These are phyloP conservation scores for Scatophagus argus DNA, from an alignment of 2,113 vertebrate genomes.

Conservation along the genomic window DNA sequence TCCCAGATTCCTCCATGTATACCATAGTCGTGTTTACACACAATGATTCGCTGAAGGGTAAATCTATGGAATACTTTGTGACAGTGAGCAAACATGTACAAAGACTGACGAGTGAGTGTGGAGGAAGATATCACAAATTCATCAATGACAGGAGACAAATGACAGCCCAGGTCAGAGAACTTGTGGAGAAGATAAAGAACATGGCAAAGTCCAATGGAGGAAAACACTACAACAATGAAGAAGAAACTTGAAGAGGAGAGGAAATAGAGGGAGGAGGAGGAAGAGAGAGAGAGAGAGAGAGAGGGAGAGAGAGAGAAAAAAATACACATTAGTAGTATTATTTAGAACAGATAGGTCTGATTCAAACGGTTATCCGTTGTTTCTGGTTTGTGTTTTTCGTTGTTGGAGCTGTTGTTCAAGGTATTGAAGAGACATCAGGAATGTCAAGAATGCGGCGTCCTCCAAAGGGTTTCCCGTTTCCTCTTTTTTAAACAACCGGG, in stretches of 20 bases:
- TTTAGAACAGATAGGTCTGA: too few relatives aligned
- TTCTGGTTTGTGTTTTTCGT: background rate
- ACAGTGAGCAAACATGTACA: conserved; percentile 4
- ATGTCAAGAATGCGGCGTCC: conserved; percentile 39
- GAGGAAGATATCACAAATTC: conserved; percentile 57
- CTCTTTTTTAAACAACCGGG: conserved; percentile 3
- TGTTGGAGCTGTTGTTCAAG: background rate
- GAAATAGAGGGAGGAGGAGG: background rate
- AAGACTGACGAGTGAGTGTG: conserved; percentile 11
- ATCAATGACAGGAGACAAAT: conserved; percentile 12
- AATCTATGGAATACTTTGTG: conserved; percentile 13
- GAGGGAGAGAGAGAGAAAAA: background rate
- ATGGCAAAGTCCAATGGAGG: conserved; percentile 48
- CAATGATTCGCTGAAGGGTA: conserved; percentile 41
- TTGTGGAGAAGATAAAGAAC: conserved; percentile 41
- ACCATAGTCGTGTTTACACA: conserved; percentile 70
- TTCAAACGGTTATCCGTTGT: background rate
- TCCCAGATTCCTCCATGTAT: conserved; percentile 20
- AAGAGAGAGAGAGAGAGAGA: background rate
- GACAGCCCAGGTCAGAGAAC: conserved; percentile 40
- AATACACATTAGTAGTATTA: background rate
- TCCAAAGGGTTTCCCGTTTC: background rate
- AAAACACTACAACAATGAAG: conserved; percentile 55
- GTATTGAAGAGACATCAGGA: conserved; percentile 16
- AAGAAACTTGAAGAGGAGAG: background rate